Conservation (phyloP, 1,140 invertebrate species). For the Pseudomyrmex concolor region DNA sequence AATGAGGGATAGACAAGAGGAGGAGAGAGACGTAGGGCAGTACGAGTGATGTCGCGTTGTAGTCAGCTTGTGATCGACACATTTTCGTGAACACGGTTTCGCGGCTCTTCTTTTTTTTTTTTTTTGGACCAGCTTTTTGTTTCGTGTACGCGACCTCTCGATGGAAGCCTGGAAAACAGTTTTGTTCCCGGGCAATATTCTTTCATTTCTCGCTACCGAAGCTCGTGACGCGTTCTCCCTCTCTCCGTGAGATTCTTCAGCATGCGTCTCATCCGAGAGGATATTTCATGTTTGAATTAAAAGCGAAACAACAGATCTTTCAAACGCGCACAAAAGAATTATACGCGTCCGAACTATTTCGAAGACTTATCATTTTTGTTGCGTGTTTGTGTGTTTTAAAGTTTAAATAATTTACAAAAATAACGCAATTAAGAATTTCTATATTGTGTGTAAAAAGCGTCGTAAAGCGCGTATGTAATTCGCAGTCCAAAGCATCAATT, state of each 20-base stretch:
- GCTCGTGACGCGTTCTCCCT: constrained; percentile 24
- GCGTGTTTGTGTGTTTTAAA: not conserved
- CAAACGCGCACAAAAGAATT: not conserved
- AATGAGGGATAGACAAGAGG: not conserved
- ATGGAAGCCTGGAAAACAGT: constrained; percentile 53
- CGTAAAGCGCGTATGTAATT: not conserved
- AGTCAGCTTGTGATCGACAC: constrained; percentile 68
- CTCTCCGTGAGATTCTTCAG: constrained; percentile 33
- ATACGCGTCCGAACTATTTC: not conserved
- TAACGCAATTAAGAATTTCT: not conserved
- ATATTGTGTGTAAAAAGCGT: not conserved
- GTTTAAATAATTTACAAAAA: not conserved
- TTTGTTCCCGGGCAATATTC: constrained; percentile 59
- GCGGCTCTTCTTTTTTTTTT: constrained; percentile 58
- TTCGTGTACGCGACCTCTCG: constrained; percentile 55
- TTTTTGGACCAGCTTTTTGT: constrained; percentile 61
- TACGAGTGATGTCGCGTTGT: constrained; percentile 66
- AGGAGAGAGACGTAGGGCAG: constrained; percentile 43
- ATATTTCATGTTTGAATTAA: not conserved
- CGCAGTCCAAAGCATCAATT: not conserved
- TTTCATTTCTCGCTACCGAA: constrained; percentile 59
- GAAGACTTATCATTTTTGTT: not conserved
- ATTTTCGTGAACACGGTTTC: constrained; percentile 69
- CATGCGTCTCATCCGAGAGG: constrained; percentile 2
- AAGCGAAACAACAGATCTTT: constrained; percentile 1